These are phyloP conservation scores for Melieria picta DNA, from an alignment of 2,888 invertebrate species.

Conservation along the genomic window DNA sequence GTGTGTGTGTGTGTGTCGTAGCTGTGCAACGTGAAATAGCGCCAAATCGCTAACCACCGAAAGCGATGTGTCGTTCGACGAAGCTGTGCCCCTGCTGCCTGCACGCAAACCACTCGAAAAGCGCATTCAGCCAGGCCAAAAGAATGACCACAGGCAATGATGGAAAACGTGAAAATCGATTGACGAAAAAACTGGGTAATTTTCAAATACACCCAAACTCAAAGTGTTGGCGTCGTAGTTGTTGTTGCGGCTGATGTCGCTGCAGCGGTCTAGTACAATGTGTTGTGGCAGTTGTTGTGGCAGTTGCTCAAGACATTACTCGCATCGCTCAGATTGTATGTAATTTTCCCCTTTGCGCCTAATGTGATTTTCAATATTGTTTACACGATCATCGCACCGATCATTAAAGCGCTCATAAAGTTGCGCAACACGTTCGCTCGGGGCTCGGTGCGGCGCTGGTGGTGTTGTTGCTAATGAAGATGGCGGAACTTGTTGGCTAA, in stretches of 20 bases:
- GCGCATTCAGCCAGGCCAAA: too few species aligned
- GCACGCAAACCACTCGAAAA: too few species aligned
- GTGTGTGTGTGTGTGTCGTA: too few species aligned
- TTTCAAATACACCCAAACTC: slow-evolving; percentile 23
- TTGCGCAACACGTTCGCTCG: neutral
- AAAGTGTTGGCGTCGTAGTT: slow-evolving; percentile 22
- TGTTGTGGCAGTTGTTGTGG: neutral
- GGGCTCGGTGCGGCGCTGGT: neutral
- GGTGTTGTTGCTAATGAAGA: slow-evolving; percentile 20
- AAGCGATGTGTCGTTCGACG: too few species aligned
- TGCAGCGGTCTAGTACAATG: neutral
- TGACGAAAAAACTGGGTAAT: slow-evolving; percentile 40
- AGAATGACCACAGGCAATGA: slow-evolving; percentile 42
- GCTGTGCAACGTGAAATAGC: too few species aligned
- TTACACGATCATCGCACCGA: slow-evolving; percentile 40
- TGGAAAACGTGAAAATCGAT: slow-evolving; percentile 40
- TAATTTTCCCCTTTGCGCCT: slow-evolving; percentile 50
- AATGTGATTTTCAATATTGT: slow-evolving; percentile 38
- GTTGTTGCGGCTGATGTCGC: slow-evolving; percentile 35
- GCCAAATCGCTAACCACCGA: too few species aligned
- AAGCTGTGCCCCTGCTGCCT: too few species aligned
- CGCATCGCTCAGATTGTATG: slow-evolving; percentile 16
- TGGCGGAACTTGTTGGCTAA: slow-evolving; percentile 42
- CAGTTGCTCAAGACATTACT: slow-evolving; percentile 11
- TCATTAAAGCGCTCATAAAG: slow-evolving; percentile 32